Evolutionary conservation across 2,888 invertebrate species (phyloP).

Genomic region (Mayetiola destructor): DNA sequence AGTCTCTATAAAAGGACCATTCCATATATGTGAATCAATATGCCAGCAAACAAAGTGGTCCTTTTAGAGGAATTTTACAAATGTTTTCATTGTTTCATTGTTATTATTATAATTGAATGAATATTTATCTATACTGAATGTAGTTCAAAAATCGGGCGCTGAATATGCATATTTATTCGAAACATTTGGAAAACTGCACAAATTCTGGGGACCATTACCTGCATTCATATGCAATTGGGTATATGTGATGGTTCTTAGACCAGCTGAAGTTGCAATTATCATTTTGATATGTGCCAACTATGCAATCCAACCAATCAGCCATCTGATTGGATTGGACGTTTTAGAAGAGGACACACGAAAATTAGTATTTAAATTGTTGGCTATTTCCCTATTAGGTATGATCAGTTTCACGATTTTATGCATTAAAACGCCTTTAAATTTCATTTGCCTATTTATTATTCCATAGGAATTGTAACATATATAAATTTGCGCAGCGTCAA

Average conservation of each 20-base stretch:
- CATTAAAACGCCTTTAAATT: not conserved
- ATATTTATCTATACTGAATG: not conserved
- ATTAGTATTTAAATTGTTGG: conserved; percentile 45
- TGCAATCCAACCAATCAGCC: conserved; percentile 46
- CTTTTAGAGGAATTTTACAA: too few species aligned
- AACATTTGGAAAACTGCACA: conserved; percentile 52
- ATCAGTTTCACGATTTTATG: not conserved
- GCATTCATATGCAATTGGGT: conserved; percentile 67
- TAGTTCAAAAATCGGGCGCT: conserved; percentile 47
- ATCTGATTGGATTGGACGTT: conserved; percentile 32
- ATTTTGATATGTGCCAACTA: conserved; percentile 65
- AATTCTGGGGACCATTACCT: conserved; percentile 55
- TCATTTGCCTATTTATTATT: not conserved
- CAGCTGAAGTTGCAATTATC: conserved; percentile 65
- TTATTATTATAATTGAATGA: too few species aligned
- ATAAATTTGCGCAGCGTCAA: conserved; percentile 66
- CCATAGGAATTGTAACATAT: conserved; percentile 57
- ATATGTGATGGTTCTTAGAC: conserved; percentile 55
- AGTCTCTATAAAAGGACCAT: too few species aligned
- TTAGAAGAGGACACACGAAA: conserved; percentile 33
- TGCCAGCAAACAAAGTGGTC: too few species aligned
- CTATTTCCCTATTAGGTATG: conserved; percentile 47
- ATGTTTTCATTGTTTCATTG: not conserved
- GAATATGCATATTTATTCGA: conserved; percentile 68
- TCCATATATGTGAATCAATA: too few species aligned